Evolutionary conservation across 1,140 invertebrate species (phyloP).

Genomic region (Bombyx mandarina): DNA sequence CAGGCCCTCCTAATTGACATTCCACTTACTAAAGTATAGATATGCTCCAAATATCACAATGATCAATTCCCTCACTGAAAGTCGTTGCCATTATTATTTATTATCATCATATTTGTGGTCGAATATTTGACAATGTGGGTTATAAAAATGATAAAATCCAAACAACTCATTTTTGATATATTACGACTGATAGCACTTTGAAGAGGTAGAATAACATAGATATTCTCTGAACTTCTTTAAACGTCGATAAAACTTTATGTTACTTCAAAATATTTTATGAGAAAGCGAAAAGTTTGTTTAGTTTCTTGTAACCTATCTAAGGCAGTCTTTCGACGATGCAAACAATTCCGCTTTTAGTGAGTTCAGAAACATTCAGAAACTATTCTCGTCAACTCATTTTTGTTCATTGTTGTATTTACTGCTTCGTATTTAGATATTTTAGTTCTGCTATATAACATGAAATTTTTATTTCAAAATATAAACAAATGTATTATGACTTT

Average conservation of each 20-base stretch:
- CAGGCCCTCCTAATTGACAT: slow-evolving; percentile 35
- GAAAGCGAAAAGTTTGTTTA: slow-evolving; percentile 31
- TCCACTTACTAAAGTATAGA: slow-evolving; percentile 22
- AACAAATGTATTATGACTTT: no score
- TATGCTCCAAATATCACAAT: slow-evolving; percentile 19
- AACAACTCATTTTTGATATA: neutral
- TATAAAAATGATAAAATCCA: neutral
- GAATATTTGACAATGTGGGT: no score
- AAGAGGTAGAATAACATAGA: neutral
- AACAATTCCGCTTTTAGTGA: slow-evolving; percentile 29
- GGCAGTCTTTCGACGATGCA: slow-evolving; percentile 14
- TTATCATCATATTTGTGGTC: no score
- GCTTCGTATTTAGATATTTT: neutral
- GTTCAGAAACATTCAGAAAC: slow-evolving; percentile 18
- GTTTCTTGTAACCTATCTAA: slow-evolving; percentile 16
- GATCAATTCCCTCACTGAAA: slow-evolving; percentile 14
- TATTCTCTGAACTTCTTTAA: slow-evolving; percentile 7
- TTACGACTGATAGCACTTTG: neutral
- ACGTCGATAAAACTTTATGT: slow-evolving; percentile 22
- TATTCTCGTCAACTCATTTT: slow-evolving; percentile 7
- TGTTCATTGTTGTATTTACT: neutral
- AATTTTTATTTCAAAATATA: neutral
- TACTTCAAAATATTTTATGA: slow-evolving; percentile 15
- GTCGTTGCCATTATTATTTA: no score
- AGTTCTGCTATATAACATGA: neutral